Percentiles rank a stretch among this genome's conserved stretches.
Conservation (phyloP, 2,113 vertebrate species). For the Brachionichthys hirsutus region DNA sequence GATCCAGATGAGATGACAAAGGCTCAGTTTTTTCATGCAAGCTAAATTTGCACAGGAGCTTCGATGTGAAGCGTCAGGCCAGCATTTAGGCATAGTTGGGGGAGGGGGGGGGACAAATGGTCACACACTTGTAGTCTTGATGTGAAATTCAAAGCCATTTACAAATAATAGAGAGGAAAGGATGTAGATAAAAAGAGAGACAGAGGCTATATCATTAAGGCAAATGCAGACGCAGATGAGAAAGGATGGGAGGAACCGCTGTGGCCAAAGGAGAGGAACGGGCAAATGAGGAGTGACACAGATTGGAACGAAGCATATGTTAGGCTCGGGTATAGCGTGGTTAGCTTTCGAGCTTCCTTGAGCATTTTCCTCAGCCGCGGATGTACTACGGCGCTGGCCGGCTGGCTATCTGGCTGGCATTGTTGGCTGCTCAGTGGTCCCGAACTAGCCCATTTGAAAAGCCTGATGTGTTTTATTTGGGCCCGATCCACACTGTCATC, state of each 20-base stretch:
- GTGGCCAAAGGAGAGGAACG: slow-evolving; percentile 72
- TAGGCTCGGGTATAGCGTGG: slow-evolving; percentile 58
- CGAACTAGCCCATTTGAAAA: slow-evolving; percentile 94
- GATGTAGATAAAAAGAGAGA: slow-evolving; percentile 36
- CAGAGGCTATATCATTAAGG: slow-evolving; percentile 73
- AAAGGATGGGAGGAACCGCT: slow-evolving; percentile 27
- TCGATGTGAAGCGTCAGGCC: too few relatives aligned
- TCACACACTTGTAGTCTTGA: neutral
- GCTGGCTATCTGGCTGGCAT: slow-evolving; percentile 79
- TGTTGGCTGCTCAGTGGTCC: slow-evolving; percentile 91
- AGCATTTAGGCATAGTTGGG: slow-evolving; percentile 2
- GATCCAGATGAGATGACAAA: too few relatives aligned
- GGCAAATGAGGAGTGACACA: slow-evolving; percentile 93
- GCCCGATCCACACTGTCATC: slow-evolving; percentile 88
- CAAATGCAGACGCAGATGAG: slow-evolving; percentile 24
- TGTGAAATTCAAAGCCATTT: slow-evolving; percentile 58
- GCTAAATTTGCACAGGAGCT: too few relatives aligned
- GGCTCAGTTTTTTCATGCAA: too few relatives aligned
- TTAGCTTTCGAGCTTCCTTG: slow-evolving; percentile 52
- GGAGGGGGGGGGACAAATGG: too few relatives aligned
- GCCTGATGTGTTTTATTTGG: slow-evolving; percentile 86
- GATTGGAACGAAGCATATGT: slow-evolving; percentile 97
- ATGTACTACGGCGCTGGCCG: slow-evolving; percentile 68
- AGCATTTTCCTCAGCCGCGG: slow-evolving; percentile 54
- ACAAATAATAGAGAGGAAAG: slow-evolving; percentile 58